Conservation (phyloP, 2,113 vertebrate species). For the Notothenia coriiceps region DNA sequence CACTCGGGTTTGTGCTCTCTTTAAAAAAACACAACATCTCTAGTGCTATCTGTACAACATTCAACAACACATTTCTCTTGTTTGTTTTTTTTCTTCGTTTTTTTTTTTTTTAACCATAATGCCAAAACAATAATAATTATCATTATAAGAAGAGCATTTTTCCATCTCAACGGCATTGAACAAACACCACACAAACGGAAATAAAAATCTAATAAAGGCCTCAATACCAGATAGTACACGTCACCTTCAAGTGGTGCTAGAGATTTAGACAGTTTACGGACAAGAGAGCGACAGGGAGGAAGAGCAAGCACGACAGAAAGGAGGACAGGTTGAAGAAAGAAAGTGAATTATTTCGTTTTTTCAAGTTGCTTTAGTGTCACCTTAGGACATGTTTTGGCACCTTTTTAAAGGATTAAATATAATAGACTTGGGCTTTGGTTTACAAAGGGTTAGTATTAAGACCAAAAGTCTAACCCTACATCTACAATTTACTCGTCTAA, state of each 20-base stretch:
- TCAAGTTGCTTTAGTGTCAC: constrained; percentile 74
- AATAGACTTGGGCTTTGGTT: constrained; percentile 74
- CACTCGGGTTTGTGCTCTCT: constrained; percentile 79
- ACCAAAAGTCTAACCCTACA: constrained; percentile 37
- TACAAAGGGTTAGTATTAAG: constrained; percentile 63
- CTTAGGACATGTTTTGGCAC: constrained; percentile 77
- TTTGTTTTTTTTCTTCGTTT: constrained; percentile 49
- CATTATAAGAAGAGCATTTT: constrained; percentile 83
- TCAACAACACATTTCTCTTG: constrained; percentile 84
- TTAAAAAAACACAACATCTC: constrained; percentile 84
- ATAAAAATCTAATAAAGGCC: constrained; percentile 83
- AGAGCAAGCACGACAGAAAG: not conserved
- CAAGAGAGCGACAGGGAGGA: constrained; percentile 16
- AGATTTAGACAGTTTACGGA: constrained; percentile 66
- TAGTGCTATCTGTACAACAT: constrained; percentile 89
- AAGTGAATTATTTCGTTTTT: constrained; percentile 50
- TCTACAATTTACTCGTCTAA: constrained; percentile 28
- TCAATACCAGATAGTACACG: constrained; percentile 84
- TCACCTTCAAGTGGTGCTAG: constrained; percentile 82
- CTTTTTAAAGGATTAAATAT: constrained; percentile 57
- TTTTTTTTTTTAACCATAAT: constrained; percentile 74
- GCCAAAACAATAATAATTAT: constrained; percentile 84
- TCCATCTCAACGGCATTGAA: constrained; percentile 85
- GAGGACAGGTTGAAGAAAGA: not conserved
- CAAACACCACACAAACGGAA: constrained; percentile 80